Evolutionary conservation across 2,797 vertebrate species (phyloP), one percentile per base, ranked within the genome.

Genomic region (Xenentodon cancila): DNA sequence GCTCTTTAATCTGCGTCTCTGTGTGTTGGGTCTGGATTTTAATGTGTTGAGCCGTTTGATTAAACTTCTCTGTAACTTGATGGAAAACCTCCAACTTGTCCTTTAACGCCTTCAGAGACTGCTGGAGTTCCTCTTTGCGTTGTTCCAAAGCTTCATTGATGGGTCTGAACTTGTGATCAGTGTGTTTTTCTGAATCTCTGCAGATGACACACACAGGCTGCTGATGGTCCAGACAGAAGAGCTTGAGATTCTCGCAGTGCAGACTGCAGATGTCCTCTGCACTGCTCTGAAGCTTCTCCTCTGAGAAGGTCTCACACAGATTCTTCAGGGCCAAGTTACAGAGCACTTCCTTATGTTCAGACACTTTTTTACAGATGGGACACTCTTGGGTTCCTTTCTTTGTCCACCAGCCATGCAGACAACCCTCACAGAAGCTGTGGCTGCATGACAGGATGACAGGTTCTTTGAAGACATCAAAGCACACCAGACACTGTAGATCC

Each of bases 401-500:
- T 3, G 17, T 3, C 71, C 59, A 73, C 19, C 64, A 53, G 53
- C 0, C 18, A 43, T 37, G 18, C 34, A 73, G 18, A 30, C 71
- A 73, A 16, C 0, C 53, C 19, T 32, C 67, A 53, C 70, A 73
- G 58, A 62, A 62, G 30, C 43, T 62, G 64, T 73, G 58, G 47
- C 58, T 60, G 58, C 71, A 68, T 0, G 49, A 46, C 43, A 63
- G 53, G 3, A 68, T 30, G 49, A 68, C 54, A 2, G 64, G 64
- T 30, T 68, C 45, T 50, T 30, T 51, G 59, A 51, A 60, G 34
- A 43, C 18, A 32, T 60, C 58, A 0, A 40, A 5, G 22, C 59
- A 61, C 9, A 51, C 37, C 7, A 47, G 59, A 7, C 54, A 73
- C 34, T 9, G 19, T 5, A 73, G 48, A 17, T 48, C 48, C 0